These are phyloP conservation scores for Pterocles gutturalis DNA, from an alignment of 2,113 vertebrate genomes.

Conservation along the genomic window DNA sequence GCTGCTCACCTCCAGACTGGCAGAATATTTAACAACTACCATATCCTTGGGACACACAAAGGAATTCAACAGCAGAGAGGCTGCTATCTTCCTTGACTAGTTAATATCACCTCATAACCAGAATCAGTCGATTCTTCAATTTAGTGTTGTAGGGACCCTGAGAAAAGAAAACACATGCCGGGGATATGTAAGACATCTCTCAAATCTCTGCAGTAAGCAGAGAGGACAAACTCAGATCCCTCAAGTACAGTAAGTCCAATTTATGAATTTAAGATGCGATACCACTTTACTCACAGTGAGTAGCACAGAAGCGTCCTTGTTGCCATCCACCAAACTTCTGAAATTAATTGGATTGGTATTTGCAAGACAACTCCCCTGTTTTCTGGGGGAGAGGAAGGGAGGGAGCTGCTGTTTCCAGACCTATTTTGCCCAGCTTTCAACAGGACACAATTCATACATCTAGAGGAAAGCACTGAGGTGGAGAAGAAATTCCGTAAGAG, in stretches of 20 bases:
- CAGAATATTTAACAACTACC: not conserved
- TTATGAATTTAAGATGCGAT: not conserved
- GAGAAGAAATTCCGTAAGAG: not conserved
- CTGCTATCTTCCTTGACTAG: not conserved
- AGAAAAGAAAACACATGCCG: not conserved
- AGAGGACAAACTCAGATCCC: not conserved
- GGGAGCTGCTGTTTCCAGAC: not conserved
- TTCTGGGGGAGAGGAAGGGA: not conserved
- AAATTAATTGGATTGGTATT: not conserved
- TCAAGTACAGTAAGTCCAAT: accelerated
- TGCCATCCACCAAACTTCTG: not conserved
- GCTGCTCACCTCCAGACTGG: not conserved
- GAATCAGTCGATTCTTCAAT: not conserved
- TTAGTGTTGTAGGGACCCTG: not conserved
- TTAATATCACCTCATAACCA: not conserved
- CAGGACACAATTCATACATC: not conserved
- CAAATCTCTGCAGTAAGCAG: not conserved
- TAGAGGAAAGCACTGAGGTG: not conserved
- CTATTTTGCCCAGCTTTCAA: not conserved
- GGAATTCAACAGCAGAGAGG: not conserved
- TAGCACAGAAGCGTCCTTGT: not conserved
- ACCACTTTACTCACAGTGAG: not conserved
- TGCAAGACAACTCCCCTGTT: not conserved
- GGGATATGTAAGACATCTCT: not conserved
- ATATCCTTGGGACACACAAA: not conserved